Percentiles rank a stretch among this genome's conserved stretches.
phyloP scores from a whole-genome alignment of 2,888 invertebrate species.

The Hemithea aestivaria region DNA sequence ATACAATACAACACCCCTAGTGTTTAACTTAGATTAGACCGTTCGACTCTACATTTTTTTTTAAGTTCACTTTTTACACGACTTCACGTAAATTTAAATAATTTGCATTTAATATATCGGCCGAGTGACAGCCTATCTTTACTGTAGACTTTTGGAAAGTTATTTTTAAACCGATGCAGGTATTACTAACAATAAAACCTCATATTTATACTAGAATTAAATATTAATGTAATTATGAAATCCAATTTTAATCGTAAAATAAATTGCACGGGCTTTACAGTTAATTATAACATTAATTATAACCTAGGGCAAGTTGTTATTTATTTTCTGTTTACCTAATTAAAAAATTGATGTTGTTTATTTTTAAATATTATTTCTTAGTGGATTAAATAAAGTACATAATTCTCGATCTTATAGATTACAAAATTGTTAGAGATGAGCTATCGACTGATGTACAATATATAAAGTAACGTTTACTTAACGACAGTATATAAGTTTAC shows the following conservation, averaged over 20 bases:
- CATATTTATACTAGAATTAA: conserved; percentile 76
- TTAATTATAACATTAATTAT: conserved; percentile 77
- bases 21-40: conserved; percentile 71
- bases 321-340: conserved; percentile 78
- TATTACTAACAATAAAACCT: conserved; percentile 77
- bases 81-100: conserved; percentile 39
- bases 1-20: conserved; percentile 69
- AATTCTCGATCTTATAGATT: conserved; percentile 73
- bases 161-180: conserved; percentile 76
- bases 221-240: conserved; percentile 74
- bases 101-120: conserved; percentile 68
- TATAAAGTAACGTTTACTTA: conserved; percentile 75
- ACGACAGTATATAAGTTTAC: conserved; percentile 76
- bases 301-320: conserved; percentile 81
- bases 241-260: conserved; percentile 68
- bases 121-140: conserved; percentile 41
- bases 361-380: conserved; percentile 72
- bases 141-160: conserved; percentile 70
- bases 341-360: conserved; percentile 70
- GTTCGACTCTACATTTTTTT: conserved; percentile 39
- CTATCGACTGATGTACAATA: conserved; percentile 79
- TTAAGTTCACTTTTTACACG: conserved; percentile 66
- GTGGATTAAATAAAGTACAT: conserved; percentile 76
- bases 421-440: conserved; percentile 77
- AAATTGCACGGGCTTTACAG: conserved; percentile 77